Conservation (phyloP, 2,888 invertebrate genomes). For the Odontomyia ornata region DNA sequence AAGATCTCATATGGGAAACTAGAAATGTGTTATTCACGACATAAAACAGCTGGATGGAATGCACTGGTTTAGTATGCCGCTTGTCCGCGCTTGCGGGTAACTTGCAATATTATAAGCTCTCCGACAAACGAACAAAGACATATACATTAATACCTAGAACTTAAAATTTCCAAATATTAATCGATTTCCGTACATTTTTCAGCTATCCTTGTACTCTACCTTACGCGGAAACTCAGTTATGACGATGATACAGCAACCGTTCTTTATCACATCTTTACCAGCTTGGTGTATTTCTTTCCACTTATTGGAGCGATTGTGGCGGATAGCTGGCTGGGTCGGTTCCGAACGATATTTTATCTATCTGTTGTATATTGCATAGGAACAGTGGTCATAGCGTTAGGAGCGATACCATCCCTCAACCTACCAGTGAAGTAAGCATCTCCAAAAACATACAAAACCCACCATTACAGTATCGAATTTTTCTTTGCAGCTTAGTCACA, state of each 20-base stretch:
- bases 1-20: no score
- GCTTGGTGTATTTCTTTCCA: slow-evolving; percentile 74
- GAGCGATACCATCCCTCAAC: slow-evolving; percentile 71
- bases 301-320: slow-evolving; percentile 91
- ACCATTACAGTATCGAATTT: not conserved
- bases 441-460: not conserved
- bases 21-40: no score
- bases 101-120: no score
- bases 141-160: no score
- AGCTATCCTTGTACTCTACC: slow-evolving; percentile 94
- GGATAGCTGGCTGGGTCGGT: slow-evolving; percentile 92
- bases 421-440: slow-evolving; percentile 68
- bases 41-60: no score
- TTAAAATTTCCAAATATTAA: no score
- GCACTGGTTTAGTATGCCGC: no score
- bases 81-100: no score
- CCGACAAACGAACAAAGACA: no score
- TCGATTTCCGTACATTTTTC: slow-evolving; percentile 48
- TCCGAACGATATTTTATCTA: slow-evolving; percentile 81
- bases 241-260: slow-evolving; percentile 80
- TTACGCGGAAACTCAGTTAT: slow-evolving; percentile 80
- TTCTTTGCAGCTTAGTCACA: slow-evolving; percentile 68
- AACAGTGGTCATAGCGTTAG: slow-evolving; percentile 78
- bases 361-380: slow-evolving; percentile 88
- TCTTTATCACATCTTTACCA: slow-evolving; percentile 87